Base-by-base conservation (phyloP, 2,888 invertebrate genomes). In the Pristionchus entomophagus region DNA sequence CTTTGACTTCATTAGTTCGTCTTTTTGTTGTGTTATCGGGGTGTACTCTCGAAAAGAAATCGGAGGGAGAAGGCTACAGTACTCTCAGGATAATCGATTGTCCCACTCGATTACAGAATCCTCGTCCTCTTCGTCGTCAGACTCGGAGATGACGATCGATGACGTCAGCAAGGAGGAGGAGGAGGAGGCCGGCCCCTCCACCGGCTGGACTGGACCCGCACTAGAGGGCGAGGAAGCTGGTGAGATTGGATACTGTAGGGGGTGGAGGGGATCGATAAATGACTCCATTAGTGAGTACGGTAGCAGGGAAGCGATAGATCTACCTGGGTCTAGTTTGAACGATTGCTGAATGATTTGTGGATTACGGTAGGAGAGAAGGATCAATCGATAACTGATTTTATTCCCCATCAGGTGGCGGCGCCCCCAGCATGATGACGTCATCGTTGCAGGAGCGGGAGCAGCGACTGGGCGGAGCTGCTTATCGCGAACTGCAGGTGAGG, bases 401-500 rank as follows among this genome's bases (percentile, higher is more conserved):
- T n/a, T n/a, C n/a, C n/a, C n/a, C n/a, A n/a, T n/a, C n/a, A 73
- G 69, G 69, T n/a, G 78, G 78, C 19, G 38, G 78, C 4, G 78
- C 49, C 10, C 78, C 78, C 26, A 78, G 49, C 14, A 78, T 78
- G 78, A 49, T 78, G 45, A 51, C 78, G 35, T 29, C 78, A 22
- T 17, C n/a, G 29, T 29, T 29, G 29, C 19, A 2, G 56, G 81
- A 41, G 56, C 35, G 56, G 81, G 81, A 56, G 38, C n/a, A n/a
- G n/a, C 32, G 81, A 38, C 29, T 29, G 81, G 81, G 81, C 2
- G 81, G 26, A 53, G 51, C 32, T n/a, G 73, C 41, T 5, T 84
- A 69, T n/a, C 26, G 84, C 17, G 84, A 84, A 53, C 53, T 84
- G 32, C 84, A 84, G 77, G 84, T 84, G 14, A 14, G 45, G 29